These are phyloP conservation scores for Bellardia pandia DNA, from an alignment of 2,888 invertebrate species.

Conservation along the genomic window DNA sequence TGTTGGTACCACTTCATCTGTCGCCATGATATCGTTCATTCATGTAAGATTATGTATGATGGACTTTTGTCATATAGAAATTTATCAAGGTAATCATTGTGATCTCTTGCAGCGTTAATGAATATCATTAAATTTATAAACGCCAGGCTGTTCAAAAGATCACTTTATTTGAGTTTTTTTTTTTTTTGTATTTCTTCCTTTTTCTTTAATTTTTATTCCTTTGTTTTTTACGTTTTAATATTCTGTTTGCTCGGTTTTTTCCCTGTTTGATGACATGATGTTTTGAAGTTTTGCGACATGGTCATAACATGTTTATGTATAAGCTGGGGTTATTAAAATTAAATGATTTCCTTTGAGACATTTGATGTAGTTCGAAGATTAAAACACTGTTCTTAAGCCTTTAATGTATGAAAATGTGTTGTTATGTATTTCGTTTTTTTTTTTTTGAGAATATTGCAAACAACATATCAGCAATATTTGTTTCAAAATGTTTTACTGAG, in stretches of 20 bases:
- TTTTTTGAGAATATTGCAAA: background rate
- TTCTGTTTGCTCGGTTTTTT: conserved; percentile 11
- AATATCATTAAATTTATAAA: conserved; percentile 70
- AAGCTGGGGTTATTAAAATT: conserved; percentile 67
- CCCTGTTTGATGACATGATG: conserved; percentile 33
- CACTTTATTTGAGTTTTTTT: conserved; percentile 22
- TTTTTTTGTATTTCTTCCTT: conserved; percentile 22
- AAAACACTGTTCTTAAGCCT: conserved; percentile 50
- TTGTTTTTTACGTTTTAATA: conserved; percentile 30
- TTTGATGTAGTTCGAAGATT: conserved; percentile 57
- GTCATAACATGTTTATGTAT: conserved; percentile 65
- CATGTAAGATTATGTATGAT: conserved; percentile 71
- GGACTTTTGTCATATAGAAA: conserved; percentile 70
- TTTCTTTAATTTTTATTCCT: conserved; percentile 31
- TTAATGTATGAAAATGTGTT: background rate
- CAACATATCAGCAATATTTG: background rate
- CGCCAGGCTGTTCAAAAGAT: conserved; percentile 59
- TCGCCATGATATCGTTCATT: conserved; percentile 66
- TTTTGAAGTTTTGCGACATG: conserved; percentile 71
- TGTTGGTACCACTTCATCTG: conserved; percentile 70
- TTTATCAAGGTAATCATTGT: conserved; percentile 71
- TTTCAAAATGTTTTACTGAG: background rate
- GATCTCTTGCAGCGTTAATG: conserved; percentile 71
- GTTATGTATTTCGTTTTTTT: background rate
- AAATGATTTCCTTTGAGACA: conserved; percentile 67